Evolutionary conservation across 1,140 invertebrate species (phyloP), one percentile per base, ranked within the genome.

Genomic region (Drosophila pseudoananassae): DNA sequence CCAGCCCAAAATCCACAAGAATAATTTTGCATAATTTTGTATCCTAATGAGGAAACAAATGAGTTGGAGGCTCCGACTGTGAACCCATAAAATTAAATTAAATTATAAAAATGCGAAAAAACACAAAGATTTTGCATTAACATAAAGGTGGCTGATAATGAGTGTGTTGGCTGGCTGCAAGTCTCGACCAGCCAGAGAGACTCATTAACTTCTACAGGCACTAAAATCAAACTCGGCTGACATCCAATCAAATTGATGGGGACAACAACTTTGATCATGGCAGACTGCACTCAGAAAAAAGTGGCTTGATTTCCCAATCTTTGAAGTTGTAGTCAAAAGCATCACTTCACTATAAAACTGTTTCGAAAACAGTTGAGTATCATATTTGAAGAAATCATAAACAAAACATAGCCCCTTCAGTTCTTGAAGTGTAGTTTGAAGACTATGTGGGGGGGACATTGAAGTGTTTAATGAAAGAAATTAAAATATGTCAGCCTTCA

Each of bases 401-500:
- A 40, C 14, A 6, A 14, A 40, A 27, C 6, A 6, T 27, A 27
- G 5, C 25, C 25, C 6, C 25, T 27, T 27, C 25, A 27, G 20
- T 46, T 46, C 20, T 46, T 9, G 2, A 7, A 10, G 50, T 52
- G 50, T 15, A 31, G 1, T 27, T 8, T 29, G 23, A 9, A 15
- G 49, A 29, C n/a, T 31, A 31, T 15, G 49, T 31, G 49, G 25
- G 49, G 63, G 66, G 64, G 25, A 43, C 63, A 56, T 36, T 10
- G 10, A 56, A 70, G 65, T 70, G 66, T 70, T 69, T 54, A 74
- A 74, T 74, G 46, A 74, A 74, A 74, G 71, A 78, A 65, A 65
- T 78, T 77, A 57, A 64, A 77, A 77, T 77, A 64, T 53, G 50
- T 55, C 59, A 72, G 75, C 75, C 75, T 78, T 78, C 66, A 54